phyloP scores from a whole-genome alignment of 2,888 invertebrate species.

The Hyles lineata region DNA sequence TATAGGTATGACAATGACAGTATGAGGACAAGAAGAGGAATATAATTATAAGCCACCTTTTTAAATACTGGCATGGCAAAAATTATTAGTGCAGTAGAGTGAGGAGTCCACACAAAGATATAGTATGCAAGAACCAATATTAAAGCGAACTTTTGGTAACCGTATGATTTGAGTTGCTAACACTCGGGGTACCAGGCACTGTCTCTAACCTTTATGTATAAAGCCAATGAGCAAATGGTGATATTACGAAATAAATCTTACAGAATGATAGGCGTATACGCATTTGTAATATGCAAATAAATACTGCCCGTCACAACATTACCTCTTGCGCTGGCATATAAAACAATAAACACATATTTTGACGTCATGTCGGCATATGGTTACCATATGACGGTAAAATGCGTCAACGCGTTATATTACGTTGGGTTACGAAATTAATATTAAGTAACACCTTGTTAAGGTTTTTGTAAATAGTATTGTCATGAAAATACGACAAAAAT shows the following conservation, averaged over 20 bases:
- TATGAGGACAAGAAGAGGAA: too few species aligned
- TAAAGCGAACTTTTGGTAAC: too few species aligned
- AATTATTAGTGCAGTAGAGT: too few species aligned
- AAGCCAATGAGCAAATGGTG: neutral
- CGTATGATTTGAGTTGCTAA: too few species aligned
- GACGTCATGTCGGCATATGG: slow-evolving; percentile 36
- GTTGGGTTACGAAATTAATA: neutral
- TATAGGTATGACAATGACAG: too few species aligned
- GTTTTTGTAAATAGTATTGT: neutral
- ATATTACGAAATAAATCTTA: neutral
- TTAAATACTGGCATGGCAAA: too few species aligned
- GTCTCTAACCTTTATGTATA: too few species aligned
- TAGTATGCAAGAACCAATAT: too few species aligned
- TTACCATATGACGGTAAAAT: neutral
- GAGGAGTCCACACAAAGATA: too few species aligned
- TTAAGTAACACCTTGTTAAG: neutral
- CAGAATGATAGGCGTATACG: neutral
- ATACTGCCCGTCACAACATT: slow-evolving; percentile 12
- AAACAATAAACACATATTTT: slow-evolving; percentile 10
- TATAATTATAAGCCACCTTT: too few species aligned
- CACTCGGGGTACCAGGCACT: too few species aligned
- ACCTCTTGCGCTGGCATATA: neutral
- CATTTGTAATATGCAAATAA: slow-evolving; percentile 1
- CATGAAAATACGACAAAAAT: too few species aligned
- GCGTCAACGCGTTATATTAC: neutral